Conservation (phyloP, 2,113 vertebrate genomes). For the Azemiops feae region DNA sequence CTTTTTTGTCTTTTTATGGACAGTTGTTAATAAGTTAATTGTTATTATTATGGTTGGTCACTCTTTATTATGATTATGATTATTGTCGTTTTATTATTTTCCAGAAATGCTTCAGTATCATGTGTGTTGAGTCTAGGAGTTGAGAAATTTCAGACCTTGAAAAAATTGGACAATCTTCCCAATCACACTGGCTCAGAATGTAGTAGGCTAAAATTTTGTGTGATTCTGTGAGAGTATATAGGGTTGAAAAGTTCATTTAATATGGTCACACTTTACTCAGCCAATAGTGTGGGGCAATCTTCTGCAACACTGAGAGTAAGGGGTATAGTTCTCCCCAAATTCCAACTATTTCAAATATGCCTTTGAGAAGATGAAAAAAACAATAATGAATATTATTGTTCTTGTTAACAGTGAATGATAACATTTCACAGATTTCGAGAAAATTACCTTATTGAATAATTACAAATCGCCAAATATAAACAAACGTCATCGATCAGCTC, state of each 20-base stretch:
- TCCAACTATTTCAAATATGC: too few relatives aligned
- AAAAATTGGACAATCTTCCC: background rate
- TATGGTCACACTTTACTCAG: background rate
- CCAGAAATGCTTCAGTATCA: background rate
- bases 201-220: background rate
- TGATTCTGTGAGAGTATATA: background rate
- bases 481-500: background rate
- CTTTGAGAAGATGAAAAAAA: background rate
- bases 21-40: background rate
- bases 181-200: background rate
- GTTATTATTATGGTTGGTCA: background rate
- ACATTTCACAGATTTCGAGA: background rate
- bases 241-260: background rate
- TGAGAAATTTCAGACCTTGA: background rate
- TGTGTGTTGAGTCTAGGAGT: background rate
- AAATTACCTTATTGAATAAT: background rate
- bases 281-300: background rate
- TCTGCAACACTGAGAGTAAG: background rate
- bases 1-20: background rate
- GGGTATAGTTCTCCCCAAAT: background rate
- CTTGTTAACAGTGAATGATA: background rate
- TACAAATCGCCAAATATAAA: background rate
- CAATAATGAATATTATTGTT: background rate
- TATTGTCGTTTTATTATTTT: background rate
- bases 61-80: background rate